Base-by-base conservation (phyloP, 2,797 vertebrate species). In the Catostomus latipinnis region DNA sequence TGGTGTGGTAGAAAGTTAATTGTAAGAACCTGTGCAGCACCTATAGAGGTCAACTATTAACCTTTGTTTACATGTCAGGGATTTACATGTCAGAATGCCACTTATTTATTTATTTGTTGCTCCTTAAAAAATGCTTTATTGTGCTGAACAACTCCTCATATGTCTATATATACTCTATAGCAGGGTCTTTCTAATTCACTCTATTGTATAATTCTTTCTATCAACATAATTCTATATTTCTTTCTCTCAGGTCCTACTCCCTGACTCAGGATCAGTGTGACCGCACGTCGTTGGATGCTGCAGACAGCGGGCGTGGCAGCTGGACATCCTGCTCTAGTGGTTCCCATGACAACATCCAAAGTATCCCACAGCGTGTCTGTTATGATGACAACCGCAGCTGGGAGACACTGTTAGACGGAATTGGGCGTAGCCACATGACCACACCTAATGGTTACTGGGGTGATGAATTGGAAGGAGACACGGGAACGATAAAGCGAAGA, bases 291-390 rank as follows among this genome's bases (percentile, higher is more conserved):
- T 94, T 99, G 0, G 98, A 98, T 4, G 97, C 97, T 0, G 97
- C 96, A 0, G 98, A 99, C 93, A 99, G 98, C 1, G 98, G 98
- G 68, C 96, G 98, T 0, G 98, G 98, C 70, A 99, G 98, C 92
- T 99, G 98, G 98, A 99, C 98, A 0, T 99, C 98, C 13, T 99
- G 98, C 85, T 99, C 98, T 0, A 99, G 97, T 0, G 98, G 97
- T 12, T 99, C 98, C 73, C 97, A 99, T 0, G 98, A 99, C 85
- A 99, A 98, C 88, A 99, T 99, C 86, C 98, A 99, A 91, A 99
- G 96, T 71, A 98, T 99, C 84, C 98, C 96, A 88, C 97, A 98
- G 91, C 96, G 98, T 43, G 76, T 80, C 0, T 96, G 97, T 8
- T 98, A 96, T 78, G 97, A 99, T 0, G 97, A 99, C 81, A 99